Percentiles rank a stretch among this genome's conserved stretches.
Evolutionary conservation across 2,797 vertebrate genomes (phyloP).

Genomic region (Cyprinella venusta): DNA sequence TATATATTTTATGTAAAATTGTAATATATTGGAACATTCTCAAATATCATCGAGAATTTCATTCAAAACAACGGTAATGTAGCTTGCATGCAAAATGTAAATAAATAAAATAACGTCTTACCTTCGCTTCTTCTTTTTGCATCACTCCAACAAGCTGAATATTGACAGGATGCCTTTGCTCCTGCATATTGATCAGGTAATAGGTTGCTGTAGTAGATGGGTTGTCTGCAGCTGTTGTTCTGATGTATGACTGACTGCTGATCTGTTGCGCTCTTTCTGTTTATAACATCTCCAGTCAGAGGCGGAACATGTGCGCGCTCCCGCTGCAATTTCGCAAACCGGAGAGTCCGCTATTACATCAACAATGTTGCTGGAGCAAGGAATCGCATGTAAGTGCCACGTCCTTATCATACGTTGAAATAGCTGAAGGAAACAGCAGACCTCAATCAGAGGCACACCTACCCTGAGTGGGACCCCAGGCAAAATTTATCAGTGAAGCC

Average conservation of each 20-base stretch:
- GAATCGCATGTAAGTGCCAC: too few species aligned
- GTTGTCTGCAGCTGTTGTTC: not conserved
- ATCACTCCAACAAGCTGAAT: slow-evolving; percentile 73
- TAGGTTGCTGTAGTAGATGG: not conserved
- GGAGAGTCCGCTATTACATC: not conserved
- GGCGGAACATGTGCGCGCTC: not conserved
- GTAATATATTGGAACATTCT: not conserved
- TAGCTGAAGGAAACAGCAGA: too few species aligned
- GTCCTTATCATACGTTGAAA: too few species aligned
- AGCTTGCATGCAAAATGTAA: not conserved
- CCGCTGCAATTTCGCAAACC: not conserved
- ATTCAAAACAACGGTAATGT: not conserved
- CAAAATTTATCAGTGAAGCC: too few species aligned
- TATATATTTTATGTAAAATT: too few species aligned
- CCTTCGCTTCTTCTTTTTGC: slow-evolving; percentile 74
- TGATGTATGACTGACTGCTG: not conserved
- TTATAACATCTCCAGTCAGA: not conserved
- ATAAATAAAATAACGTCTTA: slow-evolving; percentile 53
- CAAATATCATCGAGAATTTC: not conserved
- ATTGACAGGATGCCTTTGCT: slow-evolving; percentile 68
- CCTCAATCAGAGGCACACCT: too few species aligned
- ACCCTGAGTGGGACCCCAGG: too few species aligned
- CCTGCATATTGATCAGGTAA: slow-evolving; percentile 64
- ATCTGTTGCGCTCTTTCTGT: not conserved
- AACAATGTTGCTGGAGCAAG: not conserved